Evolutionary conservation across 1,140 invertebrate genomes (phyloP).

Genomic region (Neuroterus valhalla): DNA sequence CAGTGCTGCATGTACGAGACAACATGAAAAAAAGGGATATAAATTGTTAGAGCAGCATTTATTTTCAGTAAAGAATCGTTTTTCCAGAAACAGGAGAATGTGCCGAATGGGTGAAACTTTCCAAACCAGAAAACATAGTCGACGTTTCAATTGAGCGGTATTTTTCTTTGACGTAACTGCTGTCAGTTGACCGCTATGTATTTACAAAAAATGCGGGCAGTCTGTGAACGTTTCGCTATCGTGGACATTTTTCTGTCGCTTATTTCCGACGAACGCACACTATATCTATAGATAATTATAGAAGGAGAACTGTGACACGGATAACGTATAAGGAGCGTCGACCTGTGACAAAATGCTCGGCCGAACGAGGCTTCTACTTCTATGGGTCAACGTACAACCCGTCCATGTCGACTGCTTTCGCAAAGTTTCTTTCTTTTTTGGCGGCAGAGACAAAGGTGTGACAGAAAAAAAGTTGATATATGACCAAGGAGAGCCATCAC

Average conservation of each 20-base stretch:
- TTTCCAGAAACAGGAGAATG: neutral
- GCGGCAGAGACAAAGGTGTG: constrained; percentile 4
- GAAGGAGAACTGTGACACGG: neutral
- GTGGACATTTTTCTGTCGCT: constrained; percentile 16
- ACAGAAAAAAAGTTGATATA: constrained; percentile 2
- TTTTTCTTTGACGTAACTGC: constrained; percentile 17
- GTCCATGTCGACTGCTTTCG: constrained; percentile 8
- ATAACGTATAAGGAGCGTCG: constrained; percentile 24
- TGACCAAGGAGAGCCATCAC: neutral
- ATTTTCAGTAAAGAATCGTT: neutral
- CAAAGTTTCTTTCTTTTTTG: neutral
- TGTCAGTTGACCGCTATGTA: constrained; percentile 13
- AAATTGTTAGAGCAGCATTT: neutral
- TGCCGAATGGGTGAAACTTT: neutral
- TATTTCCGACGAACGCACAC: constrained; percentile 10
- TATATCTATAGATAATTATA: neutral
- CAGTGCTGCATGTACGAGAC: neutral
- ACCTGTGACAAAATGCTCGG: constrained; percentile 17
- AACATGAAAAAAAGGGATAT: neutral
- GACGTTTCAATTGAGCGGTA: constrained; percentile 14
- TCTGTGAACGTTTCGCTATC: constrained; percentile 14
- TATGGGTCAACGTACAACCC: constrained; percentile 9
- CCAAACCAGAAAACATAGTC: constrained; percentile 4
- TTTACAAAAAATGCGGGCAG: constrained; percentile 12
- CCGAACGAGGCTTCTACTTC: neutral